These are phyloP conservation scores for Rosalia funebris DNA, from an alignment of 2,888 invertebrate genomes.

Conservation along the genomic window DNA sequence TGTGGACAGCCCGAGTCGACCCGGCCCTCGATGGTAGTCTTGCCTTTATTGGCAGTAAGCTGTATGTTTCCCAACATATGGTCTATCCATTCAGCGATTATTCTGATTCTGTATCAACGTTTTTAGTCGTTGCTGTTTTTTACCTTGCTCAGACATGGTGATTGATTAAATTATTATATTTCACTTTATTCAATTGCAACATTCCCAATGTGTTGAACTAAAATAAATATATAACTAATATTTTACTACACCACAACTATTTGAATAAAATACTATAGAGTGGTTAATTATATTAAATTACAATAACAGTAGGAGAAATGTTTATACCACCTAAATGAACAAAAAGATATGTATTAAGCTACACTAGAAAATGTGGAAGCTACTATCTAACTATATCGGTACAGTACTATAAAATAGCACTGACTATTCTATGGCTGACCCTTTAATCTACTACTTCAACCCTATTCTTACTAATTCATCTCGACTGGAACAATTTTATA, in stretches of 20 bases:
- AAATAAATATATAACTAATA: background rate
- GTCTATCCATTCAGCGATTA: too few relatives aligned
- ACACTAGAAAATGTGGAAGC: slow-evolving; percentile 13
- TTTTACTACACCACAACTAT: background rate
- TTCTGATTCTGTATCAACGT: background rate
- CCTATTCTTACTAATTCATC: too few relatives aligned
- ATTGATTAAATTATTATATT: background rate
- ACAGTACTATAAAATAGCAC: too few relatives aligned
- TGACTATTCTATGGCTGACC: too few relatives aligned
- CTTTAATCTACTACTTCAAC: too few relatives aligned
- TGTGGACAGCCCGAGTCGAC: too few relatives aligned
- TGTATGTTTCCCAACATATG: too few relatives aligned
- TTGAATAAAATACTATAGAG: background rate
- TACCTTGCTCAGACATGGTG: background rate
- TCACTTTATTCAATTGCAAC: background rate
- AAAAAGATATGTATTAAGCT: too few relatives aligned
- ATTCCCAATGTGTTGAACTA: background rate
- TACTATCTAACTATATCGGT: too few relatives aligned
- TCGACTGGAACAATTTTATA: too few relatives aligned
- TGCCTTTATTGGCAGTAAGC: too few relatives aligned
- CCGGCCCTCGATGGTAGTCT: too few relatives aligned
- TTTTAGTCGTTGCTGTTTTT: background rate
- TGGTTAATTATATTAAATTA: background rate
- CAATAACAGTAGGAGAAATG: background rate
- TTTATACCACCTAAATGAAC: background rate